These are phyloP conservation scores for Steromphala cineraria DNA, from an alignment of 2,888 invertebrate genomes.

Conservation along the genomic window DNA sequence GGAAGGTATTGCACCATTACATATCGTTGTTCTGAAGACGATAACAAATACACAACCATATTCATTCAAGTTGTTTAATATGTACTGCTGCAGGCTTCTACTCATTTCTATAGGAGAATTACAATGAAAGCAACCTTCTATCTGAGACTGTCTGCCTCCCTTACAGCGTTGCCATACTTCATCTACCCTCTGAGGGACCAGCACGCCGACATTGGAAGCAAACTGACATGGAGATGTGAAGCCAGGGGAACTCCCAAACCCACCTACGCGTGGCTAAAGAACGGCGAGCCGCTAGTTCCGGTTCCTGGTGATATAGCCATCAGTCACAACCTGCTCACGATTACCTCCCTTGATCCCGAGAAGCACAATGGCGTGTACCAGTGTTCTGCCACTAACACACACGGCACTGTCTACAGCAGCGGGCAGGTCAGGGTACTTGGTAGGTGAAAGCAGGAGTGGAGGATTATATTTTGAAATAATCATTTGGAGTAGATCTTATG, in stretches of 20 bases:
- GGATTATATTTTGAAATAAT: too few relatives aligned
- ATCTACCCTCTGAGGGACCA: conserved; percentile 53
- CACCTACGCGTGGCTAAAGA: conserved; percentile 52
- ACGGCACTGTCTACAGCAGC: conserved; percentile 87
- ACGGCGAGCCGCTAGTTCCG: conserved; percentile 34
- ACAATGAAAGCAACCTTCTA: too few relatives aligned
- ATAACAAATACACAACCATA: too few relatives aligned
- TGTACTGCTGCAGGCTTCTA: too few relatives aligned
- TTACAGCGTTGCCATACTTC: conserved; percentile 59
- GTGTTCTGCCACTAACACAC: conserved; percentile 87
- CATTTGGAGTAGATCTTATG: too few relatives aligned
- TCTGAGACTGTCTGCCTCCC: too few relatives aligned
- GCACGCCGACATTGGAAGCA: conserved; percentile 53
- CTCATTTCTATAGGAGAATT: too few relatives aligned
- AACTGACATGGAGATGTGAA: conserved; percentile 58
- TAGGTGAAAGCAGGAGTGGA: conserved; percentile 73
- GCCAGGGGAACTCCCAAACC: conserved; percentile 49
- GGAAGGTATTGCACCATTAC: too few relatives aligned
- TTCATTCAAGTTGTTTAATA: too few relatives aligned
- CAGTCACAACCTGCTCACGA: conserved; percentile 52
- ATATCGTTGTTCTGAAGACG: too few relatives aligned
- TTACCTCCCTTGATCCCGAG: conserved; percentile 47
- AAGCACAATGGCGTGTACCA: conserved; percentile 95
- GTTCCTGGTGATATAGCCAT: conserved; percentile 44
- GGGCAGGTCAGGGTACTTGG: conserved; percentile 92